Base-by-base conservation (phyloP, 2,797 vertebrate genomes). In the Urophycis tenuis region DNA sequence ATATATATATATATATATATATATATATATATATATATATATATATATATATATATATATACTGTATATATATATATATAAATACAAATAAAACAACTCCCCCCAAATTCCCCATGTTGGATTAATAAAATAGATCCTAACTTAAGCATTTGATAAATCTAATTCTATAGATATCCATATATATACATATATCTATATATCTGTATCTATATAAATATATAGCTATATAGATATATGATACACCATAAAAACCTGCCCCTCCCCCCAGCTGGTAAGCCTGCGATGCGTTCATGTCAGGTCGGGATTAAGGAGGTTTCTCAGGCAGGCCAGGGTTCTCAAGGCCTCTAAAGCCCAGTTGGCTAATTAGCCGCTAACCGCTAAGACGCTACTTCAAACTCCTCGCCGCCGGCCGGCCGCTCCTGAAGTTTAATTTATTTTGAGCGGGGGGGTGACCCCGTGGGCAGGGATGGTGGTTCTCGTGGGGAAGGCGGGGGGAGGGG, bases 361-460 rank as follows among this genome's bases (percentile, higher is more conserved):
- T 92, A 91, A 93, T 93, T 92, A 91, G 91, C 88, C 83, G 78
- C 84, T 89, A 90, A 91, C 86, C 86, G 82, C 84, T 64, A 36
- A 86, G 81, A 86, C 87, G 80, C 41, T 45, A 81, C 77, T 81
- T 85, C 82, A 83, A 84, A 81, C 70, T 82, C 84, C 80, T 75
- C 53, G 11, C 15, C 85, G 74, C 77, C 81, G 17, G 70, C 78
- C 79, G 86, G 89, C 84, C 75, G 79, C 86, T 87, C 84, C 81
- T 73, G 88, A 39, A 64, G 83, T 91, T 88, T 90, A 87, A 93
- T 94, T 89, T 90, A 90, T 91, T 86, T 88, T 85, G 91, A 91
- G 87, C 82, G 3, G 49, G 86, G 85, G 84, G 82, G 79, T 78
- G 76, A 79, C 84, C 85, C 60, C 75, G 82, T 85, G 80, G 84